Conservation (phyloP, 2,888 invertebrate species). For the Mythimna impura region DNA sequence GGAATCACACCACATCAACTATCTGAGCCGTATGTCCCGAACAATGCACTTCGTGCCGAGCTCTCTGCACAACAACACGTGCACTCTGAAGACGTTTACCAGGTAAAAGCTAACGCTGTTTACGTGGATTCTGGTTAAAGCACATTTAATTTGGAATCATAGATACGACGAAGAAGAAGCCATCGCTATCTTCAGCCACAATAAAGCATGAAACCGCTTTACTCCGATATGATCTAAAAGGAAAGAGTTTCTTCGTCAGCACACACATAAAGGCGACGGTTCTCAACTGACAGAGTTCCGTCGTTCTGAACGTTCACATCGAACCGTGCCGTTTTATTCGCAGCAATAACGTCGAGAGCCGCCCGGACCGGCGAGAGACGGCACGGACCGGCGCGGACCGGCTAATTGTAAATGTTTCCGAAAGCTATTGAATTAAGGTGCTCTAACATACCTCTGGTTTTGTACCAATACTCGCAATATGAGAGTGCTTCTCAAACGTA, state of each 20-base stretch:
- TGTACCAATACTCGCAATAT: conserved; percentile 5
- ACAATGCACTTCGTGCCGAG: no score
- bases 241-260: not conserved
- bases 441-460: conserved; percentile 21
- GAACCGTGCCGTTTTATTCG: conserved; percentile 17
- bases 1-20: no score
- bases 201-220: not conserved
- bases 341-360: conserved; percentile 16
- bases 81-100: no score
- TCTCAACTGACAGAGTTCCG: conserved; percentile 27
- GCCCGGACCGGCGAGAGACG: not conserved
- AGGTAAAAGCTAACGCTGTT: not conserved
- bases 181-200: not conserved
- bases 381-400: not conserved
- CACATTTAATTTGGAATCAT: not conserved
- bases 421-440: conserved; percentile 19
- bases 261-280: not conserved
- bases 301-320: conserved; percentile 3
- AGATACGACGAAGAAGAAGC: not conserved
- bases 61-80: no score
- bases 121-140: not conserved
- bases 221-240: not conserved
- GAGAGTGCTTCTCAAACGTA: conserved; percentile 7
- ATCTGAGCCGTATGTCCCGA: no score
- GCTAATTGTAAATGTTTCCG: conserved; percentile 20